Conservation (phyloP, 2,113 vertebrate genomes). For the Colossoma macropomum region DNA sequence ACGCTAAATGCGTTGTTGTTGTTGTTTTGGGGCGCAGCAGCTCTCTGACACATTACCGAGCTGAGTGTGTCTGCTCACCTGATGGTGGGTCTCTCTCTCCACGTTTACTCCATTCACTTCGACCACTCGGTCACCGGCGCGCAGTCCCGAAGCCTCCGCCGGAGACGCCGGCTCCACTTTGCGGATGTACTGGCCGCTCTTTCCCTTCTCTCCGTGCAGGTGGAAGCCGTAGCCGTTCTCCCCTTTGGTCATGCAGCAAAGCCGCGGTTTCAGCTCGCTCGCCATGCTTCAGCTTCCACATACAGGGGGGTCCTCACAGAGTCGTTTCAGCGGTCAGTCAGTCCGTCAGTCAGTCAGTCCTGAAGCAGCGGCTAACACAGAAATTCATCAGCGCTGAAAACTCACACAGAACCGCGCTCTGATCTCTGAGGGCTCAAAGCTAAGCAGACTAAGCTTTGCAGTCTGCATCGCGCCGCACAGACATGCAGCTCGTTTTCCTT, state of each 20-base stretch:
- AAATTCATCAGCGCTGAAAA: background rate
- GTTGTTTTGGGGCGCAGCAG: too few relatives aligned
- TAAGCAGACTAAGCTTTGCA: background rate
- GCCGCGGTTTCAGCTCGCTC: conserved; percentile 85
- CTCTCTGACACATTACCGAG: too few relatives aligned
- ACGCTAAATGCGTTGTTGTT: too few relatives aligned
- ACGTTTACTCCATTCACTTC: conserved; percentile 93
- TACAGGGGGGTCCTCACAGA: conserved; percentile 11
- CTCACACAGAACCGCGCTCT: background rate
- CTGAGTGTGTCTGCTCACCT: conserved; percentile 72
- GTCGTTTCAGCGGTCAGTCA: too few relatives aligned
- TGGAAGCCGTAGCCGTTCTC: conserved; percentile 93
- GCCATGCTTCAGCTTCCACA: conserved; percentile 75
- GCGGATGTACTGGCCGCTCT: conserved; percentile 92
- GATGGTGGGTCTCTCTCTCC: conserved; percentile 93
- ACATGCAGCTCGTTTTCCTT: background rate
- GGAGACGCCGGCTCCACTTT: conserved; percentile 91
- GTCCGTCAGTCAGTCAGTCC: background rate
- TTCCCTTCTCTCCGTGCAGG: conserved; percentile 95
- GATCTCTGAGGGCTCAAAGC: background rate
- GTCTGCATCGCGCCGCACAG: background rate
- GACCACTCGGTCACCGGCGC: conserved; percentile 89
- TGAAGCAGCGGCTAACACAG: background rate
- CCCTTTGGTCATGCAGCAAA: conserved; percentile 86
- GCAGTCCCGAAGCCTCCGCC: conserved; percentile 88